These are phyloP conservation scores for Lepus europaeus DNA, from an alignment of 2,113 vertebrate species.

Conservation along the genomic window DNA sequence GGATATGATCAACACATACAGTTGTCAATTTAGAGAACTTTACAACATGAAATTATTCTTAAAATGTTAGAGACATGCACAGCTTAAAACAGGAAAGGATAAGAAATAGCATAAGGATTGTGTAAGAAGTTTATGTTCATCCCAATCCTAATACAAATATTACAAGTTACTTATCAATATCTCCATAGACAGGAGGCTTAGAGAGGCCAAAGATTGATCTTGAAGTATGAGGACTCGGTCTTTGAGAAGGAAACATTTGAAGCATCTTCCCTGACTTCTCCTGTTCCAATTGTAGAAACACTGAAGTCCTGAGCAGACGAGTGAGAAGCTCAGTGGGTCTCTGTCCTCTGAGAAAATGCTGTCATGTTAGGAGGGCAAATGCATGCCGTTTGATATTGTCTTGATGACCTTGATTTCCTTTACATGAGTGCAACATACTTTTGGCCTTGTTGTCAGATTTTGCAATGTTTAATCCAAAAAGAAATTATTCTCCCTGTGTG, in stretches of 20 bases:
- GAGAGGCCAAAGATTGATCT: not conserved
- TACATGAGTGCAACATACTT: not conserved
- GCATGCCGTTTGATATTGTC: not conserved
- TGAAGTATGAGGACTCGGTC: not conserved
- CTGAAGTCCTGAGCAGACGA: not conserved
- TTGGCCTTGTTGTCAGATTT: not conserved
- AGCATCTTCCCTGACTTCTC: not conserved
- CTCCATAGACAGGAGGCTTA: not conserved
- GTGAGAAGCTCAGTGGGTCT: not conserved
- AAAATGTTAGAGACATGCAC: not conserved
- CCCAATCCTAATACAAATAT: not conserved
- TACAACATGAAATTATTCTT: not conserved
- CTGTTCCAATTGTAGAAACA: not conserved
- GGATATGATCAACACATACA: not conserved
- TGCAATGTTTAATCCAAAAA: not conserved
- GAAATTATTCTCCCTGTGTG: slow-evolving; percentile 3
- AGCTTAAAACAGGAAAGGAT: not conserved
- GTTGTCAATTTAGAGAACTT: not conserved
- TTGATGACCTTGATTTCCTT: not conserved
- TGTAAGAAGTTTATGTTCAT: not conserved
- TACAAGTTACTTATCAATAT: not conserved
- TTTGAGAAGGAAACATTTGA: not conserved
- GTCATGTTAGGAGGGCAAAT: not conserved
- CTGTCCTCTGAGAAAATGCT: no score
- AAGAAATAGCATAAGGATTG: not conserved